A percentile compares a stretch with the other conserved stretches of the same genome.
phyloP scores from a whole-genome alignment of 2,888 invertebrate species.

The Chrysolina americana region DNA sequence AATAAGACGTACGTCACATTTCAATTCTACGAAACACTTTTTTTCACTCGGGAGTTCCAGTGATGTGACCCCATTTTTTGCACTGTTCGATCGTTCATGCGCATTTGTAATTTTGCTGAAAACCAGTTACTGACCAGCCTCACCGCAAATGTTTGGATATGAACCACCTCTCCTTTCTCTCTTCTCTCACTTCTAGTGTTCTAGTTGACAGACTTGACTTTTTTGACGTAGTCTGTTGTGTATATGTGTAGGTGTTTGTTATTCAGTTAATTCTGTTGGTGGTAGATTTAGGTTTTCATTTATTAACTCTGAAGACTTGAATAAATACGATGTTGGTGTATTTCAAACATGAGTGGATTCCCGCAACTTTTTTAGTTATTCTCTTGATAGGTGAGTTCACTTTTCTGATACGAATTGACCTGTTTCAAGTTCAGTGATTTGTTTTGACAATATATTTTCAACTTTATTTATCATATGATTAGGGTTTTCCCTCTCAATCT shows the following conservation, averaged over 20 bases:
- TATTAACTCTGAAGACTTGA: background rate
- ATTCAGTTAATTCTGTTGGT: background rate
- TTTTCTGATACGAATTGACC: background rate
- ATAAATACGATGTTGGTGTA: background rate
- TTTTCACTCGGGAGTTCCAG: background rate
- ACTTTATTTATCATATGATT: too few species aligned
- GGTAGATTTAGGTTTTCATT: background rate
- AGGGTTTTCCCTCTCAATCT: too few species aligned
- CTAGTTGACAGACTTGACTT: too few species aligned
- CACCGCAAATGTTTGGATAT: too few species aligned
- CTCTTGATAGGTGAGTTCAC: slow-evolving; percentile 14
- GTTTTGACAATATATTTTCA: background rate
- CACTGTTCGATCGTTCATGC: background rate
- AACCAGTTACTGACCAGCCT: too few species aligned
- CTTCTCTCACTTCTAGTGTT: too few species aligned
- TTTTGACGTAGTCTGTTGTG: too few species aligned
- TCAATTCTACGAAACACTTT: too few species aligned
- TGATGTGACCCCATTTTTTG: background rate
- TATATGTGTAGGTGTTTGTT: background rate
- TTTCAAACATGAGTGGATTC: background rate
- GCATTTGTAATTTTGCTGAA: background rate
- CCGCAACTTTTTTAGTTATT: background rate
- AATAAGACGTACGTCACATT: too few species aligned
- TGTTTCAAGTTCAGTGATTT: background rate
- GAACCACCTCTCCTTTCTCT: too few species aligned